Percentiles rank a stretch among this genome's conserved stretches.
phyloP scores from a whole-genome alignment of 2,113 vertebrate species.

The Rana temporaria region DNA sequence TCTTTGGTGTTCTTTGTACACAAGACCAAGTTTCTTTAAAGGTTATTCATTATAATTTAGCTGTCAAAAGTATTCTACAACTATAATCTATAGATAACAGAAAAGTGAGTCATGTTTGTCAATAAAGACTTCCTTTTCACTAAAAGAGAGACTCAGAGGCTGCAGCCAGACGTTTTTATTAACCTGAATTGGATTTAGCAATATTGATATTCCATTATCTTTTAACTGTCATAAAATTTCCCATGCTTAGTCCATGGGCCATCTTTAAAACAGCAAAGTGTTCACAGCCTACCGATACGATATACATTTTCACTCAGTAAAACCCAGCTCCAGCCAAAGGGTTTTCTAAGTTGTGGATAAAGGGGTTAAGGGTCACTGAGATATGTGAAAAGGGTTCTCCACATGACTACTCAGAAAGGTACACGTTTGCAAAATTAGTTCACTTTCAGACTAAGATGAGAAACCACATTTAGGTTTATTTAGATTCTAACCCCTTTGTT shows the following conservation, averaged over 20 bases:
- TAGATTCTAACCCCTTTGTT: too few species aligned
- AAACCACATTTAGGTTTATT: too few species aligned
- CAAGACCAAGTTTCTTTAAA: background rate
- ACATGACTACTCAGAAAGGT: too few species aligned
- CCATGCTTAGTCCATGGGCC: background rate
- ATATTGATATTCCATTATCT: background rate
- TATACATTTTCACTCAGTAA: too few species aligned
- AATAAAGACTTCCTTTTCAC: slow-evolving; percentile 11
- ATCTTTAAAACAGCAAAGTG: background rate
- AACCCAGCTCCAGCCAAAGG: too few species aligned
- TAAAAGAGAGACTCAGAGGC: background rate
- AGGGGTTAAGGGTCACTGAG: too few species aligned
- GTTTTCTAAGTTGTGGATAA: too few species aligned
- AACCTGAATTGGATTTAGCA: background rate
- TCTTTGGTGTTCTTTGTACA: background rate
- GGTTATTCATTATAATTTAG: slow-evolving; percentile 22
- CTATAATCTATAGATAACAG: slow-evolving; percentile 1
- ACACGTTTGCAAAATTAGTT: too few species aligned
- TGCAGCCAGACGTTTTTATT: slow-evolving; percentile 1
- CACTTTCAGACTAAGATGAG: too few species aligned
- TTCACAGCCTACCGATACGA: too few species aligned
- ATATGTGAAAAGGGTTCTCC: too few species aligned
- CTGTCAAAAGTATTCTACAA: slow-evolving; percentile 26
- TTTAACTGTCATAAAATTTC: background rate
- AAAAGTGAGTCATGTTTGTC: slow-evolving; percentile 25